Conservation (phyloP, 53 echinoderm and acorn worm species). For the Holothuria scabra region DNA sequence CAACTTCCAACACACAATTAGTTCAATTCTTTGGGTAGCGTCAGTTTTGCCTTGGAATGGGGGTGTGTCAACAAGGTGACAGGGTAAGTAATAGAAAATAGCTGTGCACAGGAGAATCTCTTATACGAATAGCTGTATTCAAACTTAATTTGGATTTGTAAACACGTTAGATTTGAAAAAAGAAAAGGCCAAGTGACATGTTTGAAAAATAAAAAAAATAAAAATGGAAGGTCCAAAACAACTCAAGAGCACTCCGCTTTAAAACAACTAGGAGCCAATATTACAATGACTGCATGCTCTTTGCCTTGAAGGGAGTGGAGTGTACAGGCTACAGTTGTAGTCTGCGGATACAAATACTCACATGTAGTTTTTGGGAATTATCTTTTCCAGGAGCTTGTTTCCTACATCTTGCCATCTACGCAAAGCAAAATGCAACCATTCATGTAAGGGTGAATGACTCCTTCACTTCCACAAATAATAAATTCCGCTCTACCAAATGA, state of each 20-base stretch:
- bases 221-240: conserved; percentile 35
- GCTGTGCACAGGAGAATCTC: conserved; percentile 28
- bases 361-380: conserved; percentile 98
- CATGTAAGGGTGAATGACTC: conserved; percentile 7
- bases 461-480: no score
- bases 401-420: conserved; percentile 96
- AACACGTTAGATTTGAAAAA: conserved; percentile 23
- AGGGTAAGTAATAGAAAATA: no score
- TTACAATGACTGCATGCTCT: conserved; percentile 36
- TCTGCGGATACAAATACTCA: conserved; percentile 76
- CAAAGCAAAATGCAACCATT: conserved; percentile 55
- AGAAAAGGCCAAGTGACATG: conserved; percentile 40
- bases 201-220: conserved; percentile 36
- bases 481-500: no score
- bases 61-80: no score
- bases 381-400: conserved; percentile 98
- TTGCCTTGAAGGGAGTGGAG: conserved; percentile 23
- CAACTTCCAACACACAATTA: no score
- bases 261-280: conserved; percentile 32
- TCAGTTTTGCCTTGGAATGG: no score
- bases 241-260: conserved; percentile 21
- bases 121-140: background rate
- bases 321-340: conserved; percentile 26
- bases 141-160: conserved; percentile 12
- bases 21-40: no score